Evolutionary conservation across 2,888 invertebrate species (phyloP), one percentile per base, ranked within the genome.

Genomic region (Coelinius sp.): DNA sequence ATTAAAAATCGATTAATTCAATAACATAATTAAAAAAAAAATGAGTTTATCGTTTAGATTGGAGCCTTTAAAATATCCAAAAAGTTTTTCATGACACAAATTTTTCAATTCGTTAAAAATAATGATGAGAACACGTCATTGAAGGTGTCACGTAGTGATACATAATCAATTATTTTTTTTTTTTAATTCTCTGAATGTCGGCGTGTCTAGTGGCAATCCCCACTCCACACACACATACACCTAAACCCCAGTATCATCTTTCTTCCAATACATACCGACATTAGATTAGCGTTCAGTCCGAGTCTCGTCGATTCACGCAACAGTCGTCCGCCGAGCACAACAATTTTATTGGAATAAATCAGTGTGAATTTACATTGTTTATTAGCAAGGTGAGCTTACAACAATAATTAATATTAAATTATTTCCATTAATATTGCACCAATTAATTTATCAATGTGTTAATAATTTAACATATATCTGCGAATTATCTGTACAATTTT

Each of bases 241-340:
- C 14, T 27, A 31, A 27, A 56, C 38, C 12, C 7, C n/a, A 17
- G 17, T 14, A 27, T 17, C 17, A 59, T 59, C n/a, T 17, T 35
- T 17, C 35, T 12, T 7, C 41, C 41, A 41, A 10, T n/a, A n/a
- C 41, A 41, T 1, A 7, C 8, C 35, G 35, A 10, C 35, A 41
- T n/a, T 41, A 41, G 41, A 12, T n/a, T 41, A 59, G 8, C 20
- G 8, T 31, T 59, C 59, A 59, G 59, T 59, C 7, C 35, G 10
- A 31, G 59, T 59, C 17, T 14, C 35, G 59, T 1, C 59, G 35
- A 59, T 59, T 35, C 59, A 59, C 59, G 35, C 59, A 31, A 59
- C 59, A 59, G 31, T 59, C 35, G 59, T 2, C 5, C n/a, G n/a
- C 41, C 12, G n/a, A 1, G 8, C n/a, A 41, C 4, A 41, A 12